phyloP scores from a whole-genome alignment of 2,113 vertebrate species.

The Ictalurus punctatus region DNA sequence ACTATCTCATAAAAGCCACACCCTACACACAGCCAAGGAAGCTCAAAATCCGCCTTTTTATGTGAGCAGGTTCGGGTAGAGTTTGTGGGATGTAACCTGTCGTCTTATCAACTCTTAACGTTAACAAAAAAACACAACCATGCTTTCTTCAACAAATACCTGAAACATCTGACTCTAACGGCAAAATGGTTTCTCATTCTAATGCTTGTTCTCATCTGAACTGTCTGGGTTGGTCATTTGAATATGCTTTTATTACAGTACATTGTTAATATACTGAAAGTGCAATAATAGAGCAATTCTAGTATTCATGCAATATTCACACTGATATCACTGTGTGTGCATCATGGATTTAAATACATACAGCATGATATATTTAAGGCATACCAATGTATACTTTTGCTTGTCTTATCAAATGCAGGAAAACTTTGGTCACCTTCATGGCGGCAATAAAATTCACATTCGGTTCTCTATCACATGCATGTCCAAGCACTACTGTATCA shows the following conservation, averaged over 20 bases:
- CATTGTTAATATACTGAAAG: background rate
- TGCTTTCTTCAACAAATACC: background rate
- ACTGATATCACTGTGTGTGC: too few relatives aligned
- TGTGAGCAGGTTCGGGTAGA: background rate
- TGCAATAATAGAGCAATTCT: background rate
- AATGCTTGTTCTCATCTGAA: background rate
- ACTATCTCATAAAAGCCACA: constrained; percentile 15
- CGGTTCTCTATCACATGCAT: constrained; percentile 74
- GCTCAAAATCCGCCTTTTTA: background rate
- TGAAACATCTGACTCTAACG: background rate
- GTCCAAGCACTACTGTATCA: constrained; percentile 78
- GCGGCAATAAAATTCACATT: constrained; percentile 84
- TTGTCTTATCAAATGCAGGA: constrained; percentile 79
- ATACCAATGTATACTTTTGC: constrained; percentile 61
- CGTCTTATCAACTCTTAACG: background rate
- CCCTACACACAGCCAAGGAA: constrained; percentile 5
- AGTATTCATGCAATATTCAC: background rate
- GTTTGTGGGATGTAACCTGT: background rate
- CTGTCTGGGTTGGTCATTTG: background rate
- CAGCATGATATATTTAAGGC: background rate
- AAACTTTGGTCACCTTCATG: constrained; percentile 77
- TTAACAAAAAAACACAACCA: background rate
- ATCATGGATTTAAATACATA: background rate
- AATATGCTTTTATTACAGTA: background rate
- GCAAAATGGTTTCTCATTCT: background rate